Base-by-base conservation (phyloP, 1,140 invertebrate species). In the Spodoptera litura region DNA sequence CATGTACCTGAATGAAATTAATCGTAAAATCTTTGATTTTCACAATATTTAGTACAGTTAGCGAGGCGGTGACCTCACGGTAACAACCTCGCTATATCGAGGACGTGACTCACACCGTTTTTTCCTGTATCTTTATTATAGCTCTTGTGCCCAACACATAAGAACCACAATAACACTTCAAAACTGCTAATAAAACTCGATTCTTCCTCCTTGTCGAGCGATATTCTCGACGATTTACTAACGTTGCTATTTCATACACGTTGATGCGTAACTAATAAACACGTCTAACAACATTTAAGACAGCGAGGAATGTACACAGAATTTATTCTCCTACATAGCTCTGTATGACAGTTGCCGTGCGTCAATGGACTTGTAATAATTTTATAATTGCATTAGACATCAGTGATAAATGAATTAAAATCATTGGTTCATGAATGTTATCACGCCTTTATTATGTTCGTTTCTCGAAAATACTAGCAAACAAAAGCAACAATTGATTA, bases 31-130 rank as follows among this genome's bases (percentile, higher is more conserved):
- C 25, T 51, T 51, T 51, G 4, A 49, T 20, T 49, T 49, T 15
- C 20, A 51, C 59, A 31, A n/a, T 62, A 35, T 66, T 25, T 66
- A 66, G 20, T 66, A 70, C 66, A 70, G 20, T 31, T 66, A 70
- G 25, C 25, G 49, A 13, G 44, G 20, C 72, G 62, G 49, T 79
- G 78, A 82, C 81, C 78, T 79, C 78, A 82, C 61, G 56, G 71
- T 56, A 68, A 25, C 44, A 68, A 70, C 70, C 78, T 75, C 25
- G 76, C 73, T 74, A 72, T 59, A 82, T 51, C 53, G 70, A 77
- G 78, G 73, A 52, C 59, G 55, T 82, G 81, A 82, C 62, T 82
- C 81, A 82, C 35, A 56, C 27, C n/a, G 38, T 10, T n/a, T 70
- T 68, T 70, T 70, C 66, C 66, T 70, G 66, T 59, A 13, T 59